Base-by-base conservation (phyloP, 1,140 invertebrate genomes). In the Mamestra configurata region DNA sequence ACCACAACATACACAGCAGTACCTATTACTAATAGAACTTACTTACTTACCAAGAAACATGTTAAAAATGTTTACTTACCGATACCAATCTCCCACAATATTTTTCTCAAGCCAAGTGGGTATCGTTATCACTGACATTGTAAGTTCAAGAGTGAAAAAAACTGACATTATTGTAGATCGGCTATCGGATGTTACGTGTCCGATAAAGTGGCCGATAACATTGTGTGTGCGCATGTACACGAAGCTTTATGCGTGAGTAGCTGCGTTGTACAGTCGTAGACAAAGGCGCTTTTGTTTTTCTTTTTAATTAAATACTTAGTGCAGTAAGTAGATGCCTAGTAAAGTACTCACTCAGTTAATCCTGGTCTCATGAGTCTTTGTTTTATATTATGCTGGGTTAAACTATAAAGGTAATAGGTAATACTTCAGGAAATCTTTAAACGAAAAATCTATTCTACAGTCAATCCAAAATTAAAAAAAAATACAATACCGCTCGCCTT, bases 111-210 rank as follows among this genome's bases (percentile, higher is more conserved):
- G 46, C 4, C 10, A 57, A 22, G 15, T 15, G 13, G 7, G n/a
- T 24, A 31, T 24, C 24, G 18, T 40, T 73, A 73, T 73, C 72
- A 64, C 31, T 76, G 73, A 76, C 73, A 76, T 76, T 76, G 73
- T 75, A 64, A 76, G 73, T 76, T 76, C 55, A 75, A 75, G 53
- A 43, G 18, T 46, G 64, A 24, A 75, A 43, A 46, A 76, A 31
- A 43, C 22, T 64, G 31, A 55, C 20, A 68, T 20, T 15, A 64
- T 22, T 76, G 55, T 43, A 76, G 73, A 76, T 76, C 57, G 73
- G 73, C 40, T 64, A 76, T 76, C 73, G 55, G 55, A 24, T 59
- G 57, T 35, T 76, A 64, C 73, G 73, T 76, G 73, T 61, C 55
- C 40, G 73, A 76, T 76, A 76, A 49, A 46, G 27, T 15, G 20